phyloP scores from a whole-genome alignment of 2,888 invertebrate species.

The Phlogophora meticulosa region DNA sequence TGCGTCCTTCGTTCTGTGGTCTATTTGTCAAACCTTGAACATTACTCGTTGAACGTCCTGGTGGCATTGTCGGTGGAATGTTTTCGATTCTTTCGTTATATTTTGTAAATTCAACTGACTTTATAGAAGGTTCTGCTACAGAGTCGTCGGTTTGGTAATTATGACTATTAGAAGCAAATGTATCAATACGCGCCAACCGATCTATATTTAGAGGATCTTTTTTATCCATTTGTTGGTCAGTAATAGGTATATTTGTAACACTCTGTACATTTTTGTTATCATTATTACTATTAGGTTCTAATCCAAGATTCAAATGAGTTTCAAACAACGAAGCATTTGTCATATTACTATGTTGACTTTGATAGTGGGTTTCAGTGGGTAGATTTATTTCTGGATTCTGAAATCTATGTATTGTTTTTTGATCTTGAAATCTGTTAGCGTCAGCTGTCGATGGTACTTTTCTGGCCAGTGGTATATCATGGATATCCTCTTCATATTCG shows the following conservation, averaged over 20 bases:
- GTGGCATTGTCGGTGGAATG: slow-evolving; percentile 59
- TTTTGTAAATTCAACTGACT: slow-evolving; percentile 72
- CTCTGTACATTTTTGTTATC: slow-evolving; percentile 38
- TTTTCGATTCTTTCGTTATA: slow-evolving; percentile 73
- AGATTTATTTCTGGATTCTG: slow-evolving; percentile 20
- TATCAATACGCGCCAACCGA: slow-evolving; percentile 44
- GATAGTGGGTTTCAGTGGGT: slow-evolving; percentile 7
- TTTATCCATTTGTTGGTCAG: slow-evolving; percentile 18
- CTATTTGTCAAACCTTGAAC: slow-evolving; percentile 75
- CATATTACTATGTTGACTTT: slow-evolving; percentile 33
- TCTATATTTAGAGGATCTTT: slow-evolving; percentile 51
- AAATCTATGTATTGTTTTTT: slow-evolving; percentile 38
- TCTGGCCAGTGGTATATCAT: slow-evolving; percentile 58
- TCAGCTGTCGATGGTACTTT: slow-evolving; percentile 59
- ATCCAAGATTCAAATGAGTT: slow-evolving; percentile 26
- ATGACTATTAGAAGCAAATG: slow-evolving; percentile 73
- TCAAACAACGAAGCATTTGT: slow-evolving; percentile 33
- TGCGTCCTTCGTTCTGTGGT: slow-evolving; percentile 71
- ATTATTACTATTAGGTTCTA: slow-evolving; percentile 26
- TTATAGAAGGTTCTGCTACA: slow-evolving; percentile 78
- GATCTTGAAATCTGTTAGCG: slow-evolving; percentile 47
- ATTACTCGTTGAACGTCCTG: slow-evolving; percentile 77
- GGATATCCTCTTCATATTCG: slow-evolving; percentile 54
- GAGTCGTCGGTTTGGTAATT: slow-evolving; percentile 77
- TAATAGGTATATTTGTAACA: slow-evolving; percentile 23